Percentiles rank a stretch among this genome's conserved stretches.
phyloP scores from a whole-genome alignment of 2,888 invertebrate genomes.

The Timandra comae region DNA sequence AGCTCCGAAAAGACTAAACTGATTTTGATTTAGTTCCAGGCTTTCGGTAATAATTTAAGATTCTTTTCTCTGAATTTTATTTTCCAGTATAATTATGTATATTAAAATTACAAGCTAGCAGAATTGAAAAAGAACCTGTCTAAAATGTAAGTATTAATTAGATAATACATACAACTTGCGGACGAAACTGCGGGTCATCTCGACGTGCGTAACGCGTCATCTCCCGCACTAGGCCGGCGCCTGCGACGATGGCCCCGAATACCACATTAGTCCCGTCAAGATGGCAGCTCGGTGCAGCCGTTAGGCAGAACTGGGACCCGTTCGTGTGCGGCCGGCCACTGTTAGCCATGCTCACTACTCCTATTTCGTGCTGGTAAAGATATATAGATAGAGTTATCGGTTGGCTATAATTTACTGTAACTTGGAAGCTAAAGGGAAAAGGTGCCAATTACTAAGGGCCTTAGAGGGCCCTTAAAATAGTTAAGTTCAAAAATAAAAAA shows the following conservation, averaged over 20 bases:
- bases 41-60: neutral
- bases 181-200: conserved; percentile 78
- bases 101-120: no score
- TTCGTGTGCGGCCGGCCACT: conserved; percentile 88
- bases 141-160: no score
- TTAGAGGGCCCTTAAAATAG: no score
- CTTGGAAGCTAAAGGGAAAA: no score
- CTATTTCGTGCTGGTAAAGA: conserved; percentile 79
- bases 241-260: conserved; percentile 87
- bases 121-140: no score
- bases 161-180: conserved; percentile 73
- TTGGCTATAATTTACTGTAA: no score
- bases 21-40: neutral
- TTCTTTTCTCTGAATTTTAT: neutral
- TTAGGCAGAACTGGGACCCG: conserved; percentile 96
- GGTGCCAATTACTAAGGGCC: no score
- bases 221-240: conserved; percentile 83
- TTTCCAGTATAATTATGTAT: no score
- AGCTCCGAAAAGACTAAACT: neutral
- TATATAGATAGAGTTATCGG: no score
- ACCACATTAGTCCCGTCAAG: conserved; percentile 89
- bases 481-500: no score
- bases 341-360: conserved; percentile 88
- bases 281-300: conserved; percentile 84
- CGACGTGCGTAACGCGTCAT: conserved; percentile 78